These are phyloP conservation scores for Hydrozoanthus tunicans DNA, from an alignment of 64 coral and sea anemone genomes.

Conservation along the genomic window DNA sequence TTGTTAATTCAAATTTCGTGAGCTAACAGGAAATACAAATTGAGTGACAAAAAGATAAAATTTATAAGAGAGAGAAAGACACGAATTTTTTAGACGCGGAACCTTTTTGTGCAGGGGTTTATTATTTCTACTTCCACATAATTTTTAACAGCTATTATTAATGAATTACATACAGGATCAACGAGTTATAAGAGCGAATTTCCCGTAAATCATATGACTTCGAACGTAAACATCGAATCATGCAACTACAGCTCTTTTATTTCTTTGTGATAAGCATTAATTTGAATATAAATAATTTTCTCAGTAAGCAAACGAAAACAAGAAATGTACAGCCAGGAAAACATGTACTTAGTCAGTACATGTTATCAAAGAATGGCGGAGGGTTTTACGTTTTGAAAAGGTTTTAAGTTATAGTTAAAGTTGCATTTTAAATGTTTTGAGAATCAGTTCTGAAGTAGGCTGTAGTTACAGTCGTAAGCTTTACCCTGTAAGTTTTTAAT, in stretches of 20 bases:
- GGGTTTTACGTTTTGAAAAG: not conserved
- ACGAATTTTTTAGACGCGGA: not conserved
- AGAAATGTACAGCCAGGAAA: not conserved
- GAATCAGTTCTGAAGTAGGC: not conserved
- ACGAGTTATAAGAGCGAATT: too few species aligned
- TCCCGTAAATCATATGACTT: too few species aligned
- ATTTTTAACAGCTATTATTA: too few species aligned
- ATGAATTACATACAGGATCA: too few species aligned
- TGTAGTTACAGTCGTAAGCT: too few species aligned
- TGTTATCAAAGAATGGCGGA: not conserved
- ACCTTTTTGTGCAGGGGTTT: too few species aligned
- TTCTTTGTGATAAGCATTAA: not conserved
- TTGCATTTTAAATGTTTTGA: not conserved
- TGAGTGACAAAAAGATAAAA: not conserved
- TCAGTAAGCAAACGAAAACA: not conserved
- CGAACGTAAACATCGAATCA: too few species aligned
- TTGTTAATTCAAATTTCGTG: not conserved
- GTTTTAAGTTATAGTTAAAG: not conserved
- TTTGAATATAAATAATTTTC: not conserved
- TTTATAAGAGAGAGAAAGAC: not conserved
- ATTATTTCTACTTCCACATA: too few species aligned
- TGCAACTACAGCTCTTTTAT: not conserved
- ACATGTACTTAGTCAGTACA: not conserved
- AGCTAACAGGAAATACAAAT: constrained; percentile 28
- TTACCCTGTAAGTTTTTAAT: too few species aligned